A percentile compares a stretch with the other conserved stretches of the same genome.
Evolutionary conservation across 2,113 vertebrate genomes (phyloP).

Genomic region (Oryzias woworae): DNA sequence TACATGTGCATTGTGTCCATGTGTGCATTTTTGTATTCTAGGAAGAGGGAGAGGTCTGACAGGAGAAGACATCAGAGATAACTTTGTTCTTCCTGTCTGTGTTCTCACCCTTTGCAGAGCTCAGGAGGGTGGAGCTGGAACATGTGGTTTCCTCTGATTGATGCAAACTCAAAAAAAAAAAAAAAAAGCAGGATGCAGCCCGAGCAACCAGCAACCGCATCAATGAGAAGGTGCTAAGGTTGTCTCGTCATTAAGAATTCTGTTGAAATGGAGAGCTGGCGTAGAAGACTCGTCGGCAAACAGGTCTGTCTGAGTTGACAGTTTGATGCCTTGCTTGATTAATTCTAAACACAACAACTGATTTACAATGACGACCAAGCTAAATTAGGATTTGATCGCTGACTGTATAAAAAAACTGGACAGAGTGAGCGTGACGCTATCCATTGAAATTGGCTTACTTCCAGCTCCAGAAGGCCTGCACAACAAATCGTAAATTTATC

Average conservation of each 20-base stretch:
- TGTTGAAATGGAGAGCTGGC: constrained; percentile 23
- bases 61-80: constrained; percentile 64
- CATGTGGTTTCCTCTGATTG: constrained; percentile 18
- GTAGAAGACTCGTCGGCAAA: constrained; percentile 43
- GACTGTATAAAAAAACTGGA: too few relatives aligned
- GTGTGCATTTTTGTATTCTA: constrained; percentile 32
- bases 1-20: constrained; percentile 1
- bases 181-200: background rate
- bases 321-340: constrained; percentile 30
- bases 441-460: too few relatives aligned
- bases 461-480: too few relatives aligned
- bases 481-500: too few relatives aligned
- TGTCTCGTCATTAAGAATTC: constrained; percentile 19
- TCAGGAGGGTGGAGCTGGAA: constrained; percentile 27
- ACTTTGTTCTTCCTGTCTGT: constrained; percentile 52
- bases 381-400: constrained; percentile 11
- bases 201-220: constrained; percentile 1
- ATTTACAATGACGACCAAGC: constrained; percentile 45
- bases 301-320: constrained; percentile 38
- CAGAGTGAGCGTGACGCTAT: too few relatives aligned
- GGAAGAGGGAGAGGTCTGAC: constrained; percentile 54
- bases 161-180: background rate
- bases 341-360: constrained; percentile 47
- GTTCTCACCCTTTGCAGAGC: constrained; percentile 32
- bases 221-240: constrained; percentile 12